Evolutionary conservation across 2,797 vertebrate species (phyloP).

Genomic region (Pseudochirops corinnae): DNA sequence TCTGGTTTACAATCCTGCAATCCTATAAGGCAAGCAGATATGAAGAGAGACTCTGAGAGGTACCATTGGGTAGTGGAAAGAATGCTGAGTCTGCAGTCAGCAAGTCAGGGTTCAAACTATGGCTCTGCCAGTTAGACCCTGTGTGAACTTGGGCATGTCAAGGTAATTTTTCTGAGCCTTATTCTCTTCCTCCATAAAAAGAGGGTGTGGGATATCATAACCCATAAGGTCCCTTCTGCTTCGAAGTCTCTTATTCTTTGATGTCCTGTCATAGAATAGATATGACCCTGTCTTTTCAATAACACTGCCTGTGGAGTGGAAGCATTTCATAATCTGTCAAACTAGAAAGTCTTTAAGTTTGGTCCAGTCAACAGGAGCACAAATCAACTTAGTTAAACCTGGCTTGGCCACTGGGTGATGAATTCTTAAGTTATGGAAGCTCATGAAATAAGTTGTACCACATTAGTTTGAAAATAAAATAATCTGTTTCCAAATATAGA

Average conservation of each 20-base stretch:
- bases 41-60: not conserved
- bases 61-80: not conserved
- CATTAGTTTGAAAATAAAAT: not conserved
- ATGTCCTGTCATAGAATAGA: not conserved
- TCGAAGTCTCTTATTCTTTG: not conserved
- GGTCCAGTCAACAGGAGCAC: not conserved
- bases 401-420: not conserved
- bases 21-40: not conserved
- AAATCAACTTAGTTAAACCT: not conserved
- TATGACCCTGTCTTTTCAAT: not conserved
- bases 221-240: not conserved
- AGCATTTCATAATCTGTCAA: not conserved
- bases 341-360: not conserved
- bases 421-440: not conserved
- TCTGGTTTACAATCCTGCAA: not conserved
- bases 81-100: not conserved
- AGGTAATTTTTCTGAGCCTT: not conserved
- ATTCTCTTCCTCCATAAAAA: not conserved
- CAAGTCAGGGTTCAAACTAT: not conserved
- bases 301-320: not conserved
- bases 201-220: not conserved
- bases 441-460: not conserved
- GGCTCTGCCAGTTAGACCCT: not conserved
- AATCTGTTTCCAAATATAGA: not conserved
- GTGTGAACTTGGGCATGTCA: not conserved